A percentile compares a stretch with the other conserved stretches of the same genome.
Conservation (phyloP, 2,888 invertebrate genomes). For the Mechanitis messenoides region DNA sequence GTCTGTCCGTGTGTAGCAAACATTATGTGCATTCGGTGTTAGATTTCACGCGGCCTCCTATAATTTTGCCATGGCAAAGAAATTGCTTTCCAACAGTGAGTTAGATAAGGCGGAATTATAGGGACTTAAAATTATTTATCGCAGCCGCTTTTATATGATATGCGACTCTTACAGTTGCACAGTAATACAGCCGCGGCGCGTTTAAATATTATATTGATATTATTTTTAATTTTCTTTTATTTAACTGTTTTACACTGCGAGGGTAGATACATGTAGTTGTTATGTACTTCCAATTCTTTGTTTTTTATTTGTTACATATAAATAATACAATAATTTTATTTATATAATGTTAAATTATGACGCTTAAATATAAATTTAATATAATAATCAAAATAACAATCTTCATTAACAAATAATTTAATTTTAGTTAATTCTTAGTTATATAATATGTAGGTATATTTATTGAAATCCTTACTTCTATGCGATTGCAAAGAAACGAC, state of each 20-base stretch:
- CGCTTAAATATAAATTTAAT: no score
- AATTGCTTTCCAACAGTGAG: slow-evolving; percentile 44
- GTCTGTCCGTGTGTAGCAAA: slow-evolving; percentile 27
- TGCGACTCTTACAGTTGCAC: slow-evolving; percentile 9
- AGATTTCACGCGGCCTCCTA: slow-evolving; percentile 44
- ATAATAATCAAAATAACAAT: slow-evolving; percentile 23
- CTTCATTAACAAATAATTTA: slow-evolving; percentile 28
- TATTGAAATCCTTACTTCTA: slow-evolving; percentile 69
- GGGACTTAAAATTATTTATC: slow-evolving; percentile 44
- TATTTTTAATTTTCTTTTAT: no score
- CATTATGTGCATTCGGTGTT: slow-evolving; percentile 38
- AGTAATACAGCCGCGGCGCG: neutral
- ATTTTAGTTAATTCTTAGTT: slow-evolving; percentile 43
- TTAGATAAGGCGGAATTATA: slow-evolving; percentile 52
- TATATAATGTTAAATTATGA: no score
- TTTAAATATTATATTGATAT: no score
- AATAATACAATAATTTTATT: no score
- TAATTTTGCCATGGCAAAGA: slow-evolving; percentile 53
- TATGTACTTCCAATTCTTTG: no score
- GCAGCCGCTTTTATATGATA: slow-evolving; percentile 20
- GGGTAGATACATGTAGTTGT: no score
- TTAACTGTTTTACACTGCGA: no score
- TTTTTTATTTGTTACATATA: no score
- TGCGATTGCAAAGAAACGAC: slow-evolving; percentile 73
- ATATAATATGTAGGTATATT: slow-evolving; percentile 52